Conservation (phyloP, 2,113 vertebrate species). For the Mungos mungo region DNA sequence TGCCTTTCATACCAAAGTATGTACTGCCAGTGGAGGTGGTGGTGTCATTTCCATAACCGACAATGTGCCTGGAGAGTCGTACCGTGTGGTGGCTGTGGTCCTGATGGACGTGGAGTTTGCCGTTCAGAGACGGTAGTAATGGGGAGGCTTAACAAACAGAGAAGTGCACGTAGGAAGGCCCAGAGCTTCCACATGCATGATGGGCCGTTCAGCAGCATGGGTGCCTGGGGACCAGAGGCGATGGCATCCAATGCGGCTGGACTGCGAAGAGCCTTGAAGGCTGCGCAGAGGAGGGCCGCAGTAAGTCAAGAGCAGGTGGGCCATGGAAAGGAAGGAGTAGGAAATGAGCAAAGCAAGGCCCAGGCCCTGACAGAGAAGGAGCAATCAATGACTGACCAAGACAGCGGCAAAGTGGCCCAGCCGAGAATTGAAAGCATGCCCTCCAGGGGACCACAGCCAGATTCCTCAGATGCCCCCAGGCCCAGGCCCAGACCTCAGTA, state of each 20-base stretch:
- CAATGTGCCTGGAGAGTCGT: not conserved
- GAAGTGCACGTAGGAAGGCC: not conserved
- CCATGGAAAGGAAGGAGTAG: not conserved
- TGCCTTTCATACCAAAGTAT: not conserved
- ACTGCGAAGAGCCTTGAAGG: not conserved
- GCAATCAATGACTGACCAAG: not conserved
- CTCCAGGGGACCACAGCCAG: not conserved
- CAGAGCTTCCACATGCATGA: not conserved
- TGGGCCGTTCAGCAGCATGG: not conserved
- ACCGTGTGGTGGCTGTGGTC: not conserved
- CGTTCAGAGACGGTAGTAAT: not conserved
- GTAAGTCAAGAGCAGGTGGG: not conserved
- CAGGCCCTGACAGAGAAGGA: not conserved
- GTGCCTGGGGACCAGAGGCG: not conserved
- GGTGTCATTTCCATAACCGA: not conserved
- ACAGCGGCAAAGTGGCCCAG: not conserved
- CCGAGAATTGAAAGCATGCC: not conserved
- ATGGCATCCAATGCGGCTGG: accelerated
- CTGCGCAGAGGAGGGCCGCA: not conserved
- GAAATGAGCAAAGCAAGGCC: not conserved
- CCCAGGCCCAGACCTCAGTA: not conserved
- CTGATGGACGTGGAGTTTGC: not conserved
- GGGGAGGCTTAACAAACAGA: not conserved
- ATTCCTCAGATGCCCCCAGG: too few relatives aligned
- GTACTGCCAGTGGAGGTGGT: not conserved